Percentiles rank a stretch among this genome's conserved stretches.
These are phyloP conservation scores for Lasioglossum oenotherae DNA, from an alignment of 2,888 invertebrate species.

Conservation along the genomic window DNA sequence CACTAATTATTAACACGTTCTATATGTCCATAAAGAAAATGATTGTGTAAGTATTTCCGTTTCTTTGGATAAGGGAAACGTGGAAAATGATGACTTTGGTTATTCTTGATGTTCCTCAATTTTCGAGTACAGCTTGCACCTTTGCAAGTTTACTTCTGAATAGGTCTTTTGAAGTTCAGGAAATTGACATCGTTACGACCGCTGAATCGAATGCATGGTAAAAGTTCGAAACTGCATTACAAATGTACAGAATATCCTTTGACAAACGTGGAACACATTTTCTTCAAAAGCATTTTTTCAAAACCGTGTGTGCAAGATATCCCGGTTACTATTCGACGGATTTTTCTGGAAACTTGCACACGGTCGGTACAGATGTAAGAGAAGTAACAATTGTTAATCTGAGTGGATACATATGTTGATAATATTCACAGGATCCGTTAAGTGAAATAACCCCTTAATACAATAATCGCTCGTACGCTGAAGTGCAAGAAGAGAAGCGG, in stretches of 20 bases:
- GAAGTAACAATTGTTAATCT: not conserved
- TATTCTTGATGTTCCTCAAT: not conserved
- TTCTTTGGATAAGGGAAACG: not conserved
- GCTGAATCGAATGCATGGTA: not conserved
- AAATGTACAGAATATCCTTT: not conserved
- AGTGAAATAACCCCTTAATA: constrained; percentile 41
- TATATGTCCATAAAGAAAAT: not conserved
- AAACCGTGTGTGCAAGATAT: not conserved
- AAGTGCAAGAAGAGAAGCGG: not conserved
- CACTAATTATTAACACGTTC: too few species aligned
- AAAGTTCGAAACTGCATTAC: not conserved
- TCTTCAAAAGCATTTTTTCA: not conserved
- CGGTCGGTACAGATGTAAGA: not conserved
- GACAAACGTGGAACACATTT: not conserved
- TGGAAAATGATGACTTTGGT: not conserved
- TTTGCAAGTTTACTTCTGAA: not conserved
- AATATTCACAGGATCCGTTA: too few species aligned
- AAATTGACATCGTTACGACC: not conserved
- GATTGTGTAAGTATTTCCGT: not conserved
- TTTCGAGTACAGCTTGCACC: not conserved
- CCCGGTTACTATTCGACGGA: not conserved
- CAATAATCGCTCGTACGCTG: not conserved
- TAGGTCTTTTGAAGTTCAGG: not conserved
- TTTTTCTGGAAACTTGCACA: not conserved
- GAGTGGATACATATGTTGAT: not conserved